Evolutionary conservation across 2,113 vertebrate species (phyloP).

Genomic region (Anolis carolinensis): DNA sequence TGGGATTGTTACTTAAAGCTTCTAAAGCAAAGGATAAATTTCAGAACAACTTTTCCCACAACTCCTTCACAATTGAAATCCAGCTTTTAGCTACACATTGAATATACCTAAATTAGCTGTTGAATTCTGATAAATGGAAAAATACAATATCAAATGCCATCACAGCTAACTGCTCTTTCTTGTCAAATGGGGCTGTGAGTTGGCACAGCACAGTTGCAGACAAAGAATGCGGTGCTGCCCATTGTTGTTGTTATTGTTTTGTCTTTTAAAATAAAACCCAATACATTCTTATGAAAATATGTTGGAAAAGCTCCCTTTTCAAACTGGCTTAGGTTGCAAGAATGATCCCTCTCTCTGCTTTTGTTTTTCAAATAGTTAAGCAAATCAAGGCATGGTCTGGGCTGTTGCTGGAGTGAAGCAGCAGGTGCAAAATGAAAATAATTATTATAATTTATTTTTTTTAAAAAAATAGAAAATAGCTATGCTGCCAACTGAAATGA

Average conservation of each 20-base stretch:
- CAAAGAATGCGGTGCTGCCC: not conserved
- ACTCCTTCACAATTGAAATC: not conserved
- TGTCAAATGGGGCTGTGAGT: constrained; percentile 16
- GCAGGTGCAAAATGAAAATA: constrained; percentile 76
- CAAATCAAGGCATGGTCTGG: constrained; percentile 80
- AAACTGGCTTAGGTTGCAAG: constrained; percentile 74
- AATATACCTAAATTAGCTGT: constrained; percentile 1
- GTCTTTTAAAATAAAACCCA: not conserved
- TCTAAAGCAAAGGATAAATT: constrained; percentile 11
- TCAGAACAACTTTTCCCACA: not conserved
- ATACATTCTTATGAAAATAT: constrained; percentile 68
- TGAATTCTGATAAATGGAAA: constrained; percentile 59
- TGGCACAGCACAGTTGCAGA: constrained; percentile 36
- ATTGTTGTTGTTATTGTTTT: not conserved
- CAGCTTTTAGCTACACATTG: not conserved
- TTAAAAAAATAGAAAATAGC: constrained; percentile 32
- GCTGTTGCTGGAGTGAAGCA: constrained; percentile 77
- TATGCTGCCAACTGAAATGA: constrained; percentile 80
- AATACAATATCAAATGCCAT: constrained; percentile 48
- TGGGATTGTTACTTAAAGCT: not conserved
- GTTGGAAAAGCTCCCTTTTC: constrained; percentile 57
- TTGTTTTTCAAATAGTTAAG: constrained; percentile 80
- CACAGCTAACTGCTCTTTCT: constrained; percentile 17
- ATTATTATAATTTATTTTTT: not conserved
- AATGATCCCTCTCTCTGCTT: constrained; percentile 81